phyloP scores from a whole-genome alignment of 1,140 invertebrate species.

The Drosophila neocordata region DNA sequence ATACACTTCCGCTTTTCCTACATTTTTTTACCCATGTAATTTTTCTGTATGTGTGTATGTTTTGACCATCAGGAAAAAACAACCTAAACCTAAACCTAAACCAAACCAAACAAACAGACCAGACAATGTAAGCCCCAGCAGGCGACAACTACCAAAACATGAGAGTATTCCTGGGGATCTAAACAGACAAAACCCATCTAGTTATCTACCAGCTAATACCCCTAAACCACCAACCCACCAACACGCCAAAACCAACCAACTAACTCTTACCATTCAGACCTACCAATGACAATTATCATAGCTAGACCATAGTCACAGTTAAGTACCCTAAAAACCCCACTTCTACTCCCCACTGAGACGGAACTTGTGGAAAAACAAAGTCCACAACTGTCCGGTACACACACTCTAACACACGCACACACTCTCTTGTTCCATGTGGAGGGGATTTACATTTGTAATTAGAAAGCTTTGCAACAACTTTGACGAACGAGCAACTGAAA shows the following conservation, averaged over 20 bases:
- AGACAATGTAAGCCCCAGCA: slow-evolving; percentile 43
- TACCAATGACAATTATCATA: slow-evolving; percentile 66
- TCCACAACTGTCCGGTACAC: slow-evolving; percentile 28
- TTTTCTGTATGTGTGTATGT: background rate
- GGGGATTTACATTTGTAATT: slow-evolving; percentile 80
- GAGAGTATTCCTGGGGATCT: slow-evolving; percentile 30
- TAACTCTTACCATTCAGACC: background rate
- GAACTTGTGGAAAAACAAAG: slow-evolving; percentile 43
- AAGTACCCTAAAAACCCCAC: slow-evolving; percentile 33
- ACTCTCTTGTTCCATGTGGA: slow-evolving; percentile 28
- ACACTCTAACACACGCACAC: slow-evolving; percentile 18
- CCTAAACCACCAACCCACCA: background rate
- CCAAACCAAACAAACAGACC: slow-evolving; percentile 16
- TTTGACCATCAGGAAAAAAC: slow-evolving; percentile 22
- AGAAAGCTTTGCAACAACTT: slow-evolving; percentile 74
- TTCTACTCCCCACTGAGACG: slow-evolving; percentile 6
- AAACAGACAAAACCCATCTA: slow-evolving; percentile 13
- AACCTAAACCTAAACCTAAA: slow-evolving; percentile 29
- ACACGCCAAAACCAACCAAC: background rate
- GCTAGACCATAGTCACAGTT: slow-evolving; percentile 36
- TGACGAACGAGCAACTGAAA: slow-evolving; percentile 60
- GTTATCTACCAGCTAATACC: slow-evolving; percentile 48
- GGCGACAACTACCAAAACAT: slow-evolving; percentile 43
- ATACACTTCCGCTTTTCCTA: slow-evolving; percentile 52
- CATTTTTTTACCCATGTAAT: too few relatives aligned